phyloP scores from a whole-genome alignment of 2,888 invertebrate genomes.

The Kuschelorhynchus macadamiae region DNA sequence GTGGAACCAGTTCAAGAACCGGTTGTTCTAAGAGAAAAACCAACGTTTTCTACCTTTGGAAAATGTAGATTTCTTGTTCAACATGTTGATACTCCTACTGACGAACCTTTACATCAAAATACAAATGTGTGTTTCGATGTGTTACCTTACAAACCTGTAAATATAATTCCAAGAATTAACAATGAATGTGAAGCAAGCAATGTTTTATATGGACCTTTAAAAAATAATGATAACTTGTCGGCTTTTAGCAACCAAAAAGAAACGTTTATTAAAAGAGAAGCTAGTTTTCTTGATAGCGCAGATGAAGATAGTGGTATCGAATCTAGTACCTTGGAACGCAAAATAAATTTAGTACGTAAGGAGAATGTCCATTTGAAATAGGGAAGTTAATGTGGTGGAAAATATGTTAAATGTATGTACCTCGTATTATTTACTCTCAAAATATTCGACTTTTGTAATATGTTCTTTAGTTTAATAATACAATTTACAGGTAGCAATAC shows the following conservation, averaged over 20 bases:
- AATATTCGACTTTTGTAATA: too few species aligned
- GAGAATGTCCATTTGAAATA: slow-evolving; percentile 11
- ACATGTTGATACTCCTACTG: slow-evolving; percentile 66
- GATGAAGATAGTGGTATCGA: slow-evolving; percentile 79
- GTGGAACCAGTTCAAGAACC: slow-evolving; percentile 65
- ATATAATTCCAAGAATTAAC: slow-evolving; percentile 21
- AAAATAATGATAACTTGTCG: slow-evolving; percentile 8
- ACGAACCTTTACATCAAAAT: slow-evolving; percentile 51
- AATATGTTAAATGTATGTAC: too few species aligned
- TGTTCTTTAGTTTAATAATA: too few species aligned
- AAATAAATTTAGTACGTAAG: slow-evolving; percentile 42
- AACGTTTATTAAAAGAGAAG: slow-evolving; percentile 69
- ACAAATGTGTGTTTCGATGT: slow-evolving; percentile 68
- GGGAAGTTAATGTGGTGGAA: too few species aligned
- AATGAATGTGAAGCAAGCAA: not conserved
- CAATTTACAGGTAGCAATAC: too few species aligned
- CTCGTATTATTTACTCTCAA: too few species aligned
- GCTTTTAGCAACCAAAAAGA: slow-evolving; percentile 42
- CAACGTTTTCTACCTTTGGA: slow-evolving; percentile 75
- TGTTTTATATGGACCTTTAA: slow-evolving; percentile 29
- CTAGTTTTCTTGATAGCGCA: slow-evolving; percentile 75
- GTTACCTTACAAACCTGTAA: slow-evolving; percentile 64
- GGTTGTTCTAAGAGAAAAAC: slow-evolving; percentile 68
- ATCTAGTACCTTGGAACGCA: slow-evolving; percentile 75
- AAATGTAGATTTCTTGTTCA: slow-evolving; percentile 70